Conservation (phyloP, 2,113 vertebrate genomes). For the Heterotis niloticus region DNA sequence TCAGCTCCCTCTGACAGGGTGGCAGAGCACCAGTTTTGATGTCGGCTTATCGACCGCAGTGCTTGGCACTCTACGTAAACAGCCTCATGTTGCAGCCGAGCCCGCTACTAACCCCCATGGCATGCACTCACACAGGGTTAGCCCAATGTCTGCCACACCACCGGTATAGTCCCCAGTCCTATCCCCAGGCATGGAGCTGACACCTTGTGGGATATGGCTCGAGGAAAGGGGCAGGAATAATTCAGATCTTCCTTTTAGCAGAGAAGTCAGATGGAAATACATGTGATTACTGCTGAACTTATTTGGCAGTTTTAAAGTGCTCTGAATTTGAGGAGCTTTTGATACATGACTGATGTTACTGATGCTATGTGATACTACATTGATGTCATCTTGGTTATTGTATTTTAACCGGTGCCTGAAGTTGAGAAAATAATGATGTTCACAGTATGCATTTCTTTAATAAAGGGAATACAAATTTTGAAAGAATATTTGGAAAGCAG, state of each 20-base stretch:
- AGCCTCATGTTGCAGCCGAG: constrained; percentile 4
- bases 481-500: too few relatives aligned
- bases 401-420: too few relatives aligned
- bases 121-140: constrained; percentile 23
- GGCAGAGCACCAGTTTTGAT: constrained; percentile 9
- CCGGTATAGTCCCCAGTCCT: neutral
- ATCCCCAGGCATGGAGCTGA: neutral
- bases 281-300: too few relatives aligned
- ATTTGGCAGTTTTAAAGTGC: too few relatives aligned
- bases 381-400: too few relatives aligned
- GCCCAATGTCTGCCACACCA: too few relatives aligned
- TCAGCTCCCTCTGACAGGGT: neutral
- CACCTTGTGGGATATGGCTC: neutral
- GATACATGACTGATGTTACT: too few relatives aligned
- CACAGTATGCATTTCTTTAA: too few relatives aligned
- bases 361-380: too few relatives aligned
- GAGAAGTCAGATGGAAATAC: neutral
- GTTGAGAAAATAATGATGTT: too few relatives aligned
- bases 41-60: neutral
- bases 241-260: neutral
- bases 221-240: neutral
- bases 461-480: too few relatives aligned
- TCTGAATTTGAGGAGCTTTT: too few relatives aligned
- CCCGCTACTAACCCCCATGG: constrained; percentile 40
- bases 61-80: neutral